Evolutionary conservation across 2,797 vertebrate species (phyloP), one percentile per base, ranked within the genome.

Genomic region (Cottoperca gobio): DNA sequence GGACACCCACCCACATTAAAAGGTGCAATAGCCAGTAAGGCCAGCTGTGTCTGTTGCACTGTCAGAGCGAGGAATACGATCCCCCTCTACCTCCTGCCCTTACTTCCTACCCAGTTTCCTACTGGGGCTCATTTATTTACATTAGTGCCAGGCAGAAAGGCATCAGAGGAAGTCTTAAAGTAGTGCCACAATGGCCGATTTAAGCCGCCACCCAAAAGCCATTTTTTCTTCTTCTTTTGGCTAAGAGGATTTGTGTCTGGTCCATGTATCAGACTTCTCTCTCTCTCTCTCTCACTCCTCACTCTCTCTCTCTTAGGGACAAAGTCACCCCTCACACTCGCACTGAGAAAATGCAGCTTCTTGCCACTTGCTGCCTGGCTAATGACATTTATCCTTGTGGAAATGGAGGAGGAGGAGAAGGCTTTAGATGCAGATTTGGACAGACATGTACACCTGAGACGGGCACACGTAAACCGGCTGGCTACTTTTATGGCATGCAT

Each of bases 171-270:
- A 92, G 90, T 93, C 91, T 95, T 90, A 90, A 91, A 93, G 90
- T 85, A 83, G 89, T 87, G 75, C 88, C 86, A 94, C 93, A 94
- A 95, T 94, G 93, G 86, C 86, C 84, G 82, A 88, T 89, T 93
- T 95, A 95, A 94, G 93, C 92, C 54, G 86, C 90, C 92, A 93
- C 91, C 91, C 89, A 89, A 94, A 94, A 94, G 89, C 85, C 86
- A 46, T 73, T 80, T 84, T 91, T 91, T 83, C 61, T 62, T 46
- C 19, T 67, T 63, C 42, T 92, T 89, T 83, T 84, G 86, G 87
- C 89, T 95, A 94, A 95, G 94, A 94, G 93, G 94, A 95, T 95
- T 95, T 94, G 89, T 93, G 92, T 93, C 89, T 91, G 87, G 90
- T 92, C 91, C 90, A 79, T 91, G 89, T 92, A 92, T 93, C 92